phyloP scores from a whole-genome alignment of 1,140 invertebrate species.

The Achroia grisella region DNA sequence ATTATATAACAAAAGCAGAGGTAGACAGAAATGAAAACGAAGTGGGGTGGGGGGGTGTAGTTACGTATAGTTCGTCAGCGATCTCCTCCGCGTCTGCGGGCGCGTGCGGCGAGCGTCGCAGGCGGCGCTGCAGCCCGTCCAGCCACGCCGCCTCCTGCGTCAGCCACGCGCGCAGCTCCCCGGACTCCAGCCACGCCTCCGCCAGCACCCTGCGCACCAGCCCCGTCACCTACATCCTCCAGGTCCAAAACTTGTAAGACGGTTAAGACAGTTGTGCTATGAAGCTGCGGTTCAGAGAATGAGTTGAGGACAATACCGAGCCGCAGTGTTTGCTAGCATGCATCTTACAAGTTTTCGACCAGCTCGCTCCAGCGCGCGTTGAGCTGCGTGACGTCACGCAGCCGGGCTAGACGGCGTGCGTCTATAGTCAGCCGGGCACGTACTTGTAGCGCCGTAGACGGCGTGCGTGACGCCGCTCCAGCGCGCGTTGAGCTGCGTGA shows the following conservation, averaged over 20 bases:
- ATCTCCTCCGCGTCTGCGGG: slow-evolving; percentile 96
- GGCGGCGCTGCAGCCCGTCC: slow-evolving; percentile 85
- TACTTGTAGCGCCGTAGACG: slow-evolving; percentile 76
- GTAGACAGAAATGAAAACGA: background rate
- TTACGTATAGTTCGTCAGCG: slow-evolving; percentile 90
- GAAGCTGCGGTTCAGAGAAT: too few relatives aligned
- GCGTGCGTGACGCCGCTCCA: slow-evolving; percentile 82
- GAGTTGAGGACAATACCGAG: too few relatives aligned
- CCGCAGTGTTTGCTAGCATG: too few relatives aligned
- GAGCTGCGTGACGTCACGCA: too few relatives aligned
- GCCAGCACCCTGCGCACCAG: slow-evolving; percentile 72
- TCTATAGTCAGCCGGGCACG: slow-evolving; percentile 29
- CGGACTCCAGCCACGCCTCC: slow-evolving; percentile 82
- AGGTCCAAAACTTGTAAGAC: too few relatives aligned
- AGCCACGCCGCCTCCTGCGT: slow-evolving; percentile 88
- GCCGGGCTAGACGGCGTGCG: slow-evolving; percentile 74
- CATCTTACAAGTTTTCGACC: too few relatives aligned
- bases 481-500: slow-evolving; percentile 81
- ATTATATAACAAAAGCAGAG: too few relatives aligned
- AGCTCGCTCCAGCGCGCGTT: background rate
- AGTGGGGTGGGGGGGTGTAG: slow-evolving; percentile 25
- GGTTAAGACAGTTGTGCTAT: too few relatives aligned
- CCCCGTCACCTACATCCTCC: too few relatives aligned
- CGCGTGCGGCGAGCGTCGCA: slow-evolving; percentile 82
- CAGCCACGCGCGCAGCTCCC: slow-evolving; percentile 85